These are phyloP conservation scores for Corbicula japonica DNA, from an alignment of 2,888 invertebrate genomes.

Conservation along the genomic window DNA sequence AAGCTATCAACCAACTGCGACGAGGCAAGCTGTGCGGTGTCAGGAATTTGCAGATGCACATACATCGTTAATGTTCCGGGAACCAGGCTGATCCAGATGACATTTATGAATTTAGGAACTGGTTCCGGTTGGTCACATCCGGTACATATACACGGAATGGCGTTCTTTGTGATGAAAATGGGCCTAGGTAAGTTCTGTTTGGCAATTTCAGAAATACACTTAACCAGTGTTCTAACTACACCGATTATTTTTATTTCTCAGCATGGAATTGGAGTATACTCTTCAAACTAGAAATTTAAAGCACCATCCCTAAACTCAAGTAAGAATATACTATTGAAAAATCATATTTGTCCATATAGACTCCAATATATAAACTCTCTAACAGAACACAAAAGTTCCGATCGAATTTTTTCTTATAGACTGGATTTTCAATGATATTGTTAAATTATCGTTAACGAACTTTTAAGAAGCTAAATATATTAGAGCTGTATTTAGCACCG, in stretches of 20 bases:
- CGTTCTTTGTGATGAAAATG: constrained; percentile 71
- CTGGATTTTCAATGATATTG: too few species aligned
- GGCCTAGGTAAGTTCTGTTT: constrained; percentile 24
- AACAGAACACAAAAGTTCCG: too few species aligned
- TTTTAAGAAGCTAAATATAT: too few species aligned
- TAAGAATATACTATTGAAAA: too few species aligned
- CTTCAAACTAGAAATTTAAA: too few species aligned
- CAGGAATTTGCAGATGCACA: constrained; percentile 68
- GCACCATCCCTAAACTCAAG: too few species aligned
- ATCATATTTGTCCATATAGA: too few species aligned
- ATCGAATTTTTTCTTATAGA: too few species aligned
- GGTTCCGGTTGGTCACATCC: constrained; percentile 75
- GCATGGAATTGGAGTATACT: not conserved
- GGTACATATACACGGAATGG: constrained; percentile 78
- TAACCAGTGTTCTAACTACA: not conserved
- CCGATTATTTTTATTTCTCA: not conserved
- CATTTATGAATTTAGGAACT: constrained; percentile 67
- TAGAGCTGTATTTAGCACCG: too few species aligned
- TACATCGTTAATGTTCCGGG: constrained; percentile 37
- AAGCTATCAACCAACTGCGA: constrained; percentile 26
- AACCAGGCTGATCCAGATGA: constrained; percentile 63
- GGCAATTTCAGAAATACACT: too few species aligned
- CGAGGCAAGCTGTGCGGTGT: constrained; percentile 25
- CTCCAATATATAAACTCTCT: too few species aligned
- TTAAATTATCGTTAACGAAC: too few species aligned